Evolutionary conservation across 2,797 vertebrate species (phyloP).

Genomic region (Chloroceryle inda): DNA sequence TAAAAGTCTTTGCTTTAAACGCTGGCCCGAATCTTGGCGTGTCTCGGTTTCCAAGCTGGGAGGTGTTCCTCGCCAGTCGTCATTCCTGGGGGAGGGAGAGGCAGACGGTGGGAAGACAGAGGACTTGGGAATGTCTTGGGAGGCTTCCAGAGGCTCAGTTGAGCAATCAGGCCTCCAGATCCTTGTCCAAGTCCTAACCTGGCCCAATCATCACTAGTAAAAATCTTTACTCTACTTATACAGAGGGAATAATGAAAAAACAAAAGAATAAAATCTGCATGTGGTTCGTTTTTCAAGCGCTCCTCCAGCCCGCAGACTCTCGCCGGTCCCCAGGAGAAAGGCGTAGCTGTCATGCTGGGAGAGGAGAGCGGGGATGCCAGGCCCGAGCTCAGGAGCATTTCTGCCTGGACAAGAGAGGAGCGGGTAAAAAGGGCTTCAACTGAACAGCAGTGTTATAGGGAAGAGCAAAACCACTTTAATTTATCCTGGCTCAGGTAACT

Average conservation of each 20-base stretch:
- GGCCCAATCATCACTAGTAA: slow-evolving; percentile 1
- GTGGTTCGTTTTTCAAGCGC: slow-evolving; percentile 8
- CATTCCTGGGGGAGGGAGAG: slow-evolving; percentile 53
- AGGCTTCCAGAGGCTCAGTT: slow-evolving; percentile 34
- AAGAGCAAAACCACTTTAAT: background rate
- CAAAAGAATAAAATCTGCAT: background rate
- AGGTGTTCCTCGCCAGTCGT: background rate
- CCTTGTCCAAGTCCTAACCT: slow-evolving; percentile 49
- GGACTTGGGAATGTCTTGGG: slow-evolving; percentile 43
- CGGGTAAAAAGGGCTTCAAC: background rate
- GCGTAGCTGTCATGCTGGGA: background rate
- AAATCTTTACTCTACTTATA: slow-evolving; percentile 1
- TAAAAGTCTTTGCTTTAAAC: slow-evolving; percentile 27
- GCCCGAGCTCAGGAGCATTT: background rate
- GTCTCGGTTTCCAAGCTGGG: slow-evolving; percentile 22
- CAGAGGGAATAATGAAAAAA: background rate
- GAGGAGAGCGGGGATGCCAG: background rate
- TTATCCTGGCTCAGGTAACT: background rate
- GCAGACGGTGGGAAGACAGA: slow-evolving; percentile 62
- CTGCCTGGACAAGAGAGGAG: background rate
- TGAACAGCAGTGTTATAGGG: background rate
- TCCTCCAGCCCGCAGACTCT: background rate
- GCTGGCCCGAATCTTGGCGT: background rate
- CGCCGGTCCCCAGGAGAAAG: background rate
- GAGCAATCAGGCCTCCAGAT: slow-evolving; percentile 46